Conservation (phyloP, 2,797 vertebrate genomes). For the Dicrostonyx torquatus region DNA sequence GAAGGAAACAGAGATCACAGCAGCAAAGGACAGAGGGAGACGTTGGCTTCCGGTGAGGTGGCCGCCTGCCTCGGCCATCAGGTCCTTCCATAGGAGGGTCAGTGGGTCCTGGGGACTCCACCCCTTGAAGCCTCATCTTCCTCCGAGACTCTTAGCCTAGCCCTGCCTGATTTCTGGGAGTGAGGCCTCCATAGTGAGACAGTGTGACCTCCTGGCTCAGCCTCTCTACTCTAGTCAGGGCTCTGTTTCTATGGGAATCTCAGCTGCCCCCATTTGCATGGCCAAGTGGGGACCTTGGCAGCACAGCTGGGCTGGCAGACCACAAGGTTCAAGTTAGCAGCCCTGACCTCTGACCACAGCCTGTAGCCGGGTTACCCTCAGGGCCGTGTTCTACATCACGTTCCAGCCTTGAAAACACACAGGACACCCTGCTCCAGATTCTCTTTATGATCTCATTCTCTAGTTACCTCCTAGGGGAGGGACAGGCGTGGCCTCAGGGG, state of each 20-base stretch:
- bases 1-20: neutral
- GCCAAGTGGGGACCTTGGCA: conserved; percentile 11
- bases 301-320: neutral
- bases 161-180: neutral
- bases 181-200: neutral
- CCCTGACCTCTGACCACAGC: conserved; percentile 51
- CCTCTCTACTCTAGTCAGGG: neutral
- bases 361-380: neutral
- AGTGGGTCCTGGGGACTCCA: neutral
- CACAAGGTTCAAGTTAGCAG: neutral
- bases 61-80: neutral
- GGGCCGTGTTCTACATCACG: conserved; percentile 60
- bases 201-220: neutral
- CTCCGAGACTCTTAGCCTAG: neutral
- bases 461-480: no score
- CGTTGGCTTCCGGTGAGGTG: neutral
- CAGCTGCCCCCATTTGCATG: neutral
- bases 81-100: neutral
- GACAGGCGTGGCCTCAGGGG: neutral
- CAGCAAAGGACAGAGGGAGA: neutral
- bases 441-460: no score
- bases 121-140: neutral
- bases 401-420: conserved; percentile 32
- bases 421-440: neutral
- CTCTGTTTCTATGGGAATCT: neutral